phyloP scores from a whole-genome alignment of 2,797 vertebrate genomes.

The Microctenopoma stevenorrisi region DNA sequence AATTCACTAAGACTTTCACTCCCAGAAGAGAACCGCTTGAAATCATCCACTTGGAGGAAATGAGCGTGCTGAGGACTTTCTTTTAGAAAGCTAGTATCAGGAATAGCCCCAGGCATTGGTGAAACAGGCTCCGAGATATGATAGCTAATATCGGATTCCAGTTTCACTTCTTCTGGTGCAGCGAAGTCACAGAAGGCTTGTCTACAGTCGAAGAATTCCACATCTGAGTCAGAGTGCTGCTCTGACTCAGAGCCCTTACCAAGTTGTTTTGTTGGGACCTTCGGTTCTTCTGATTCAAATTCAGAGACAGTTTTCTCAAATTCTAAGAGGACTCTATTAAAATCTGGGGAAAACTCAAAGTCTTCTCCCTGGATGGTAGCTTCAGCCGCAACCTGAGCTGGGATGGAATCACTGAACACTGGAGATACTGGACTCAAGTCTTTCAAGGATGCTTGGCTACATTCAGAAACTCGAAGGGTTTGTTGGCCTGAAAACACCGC shows the following conservation, averaged over 20 bases:
- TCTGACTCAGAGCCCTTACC: conserved; percentile 47
- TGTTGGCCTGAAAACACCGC: conserved; percentile 63
- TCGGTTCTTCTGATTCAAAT: conserved; percentile 38
- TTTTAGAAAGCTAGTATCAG: conserved; percentile 45
- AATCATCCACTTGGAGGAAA: conserved; percentile 56
- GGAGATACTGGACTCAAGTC: conserved; percentile 59
- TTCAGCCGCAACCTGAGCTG: conserved; percentile 31
- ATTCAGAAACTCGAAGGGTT: conserved; percentile 54
- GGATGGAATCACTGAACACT: conserved; percentile 49
- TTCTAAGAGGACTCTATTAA: conserved; percentile 60
- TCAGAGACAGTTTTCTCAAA: conserved; percentile 61
- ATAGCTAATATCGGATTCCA: conserved; percentile 47
- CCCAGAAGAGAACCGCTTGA: conserved; percentile 67
- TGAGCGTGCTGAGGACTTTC: conserved; percentile 21
- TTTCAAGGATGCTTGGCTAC: conserved; percentile 36
- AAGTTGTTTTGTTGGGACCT: not conserved
- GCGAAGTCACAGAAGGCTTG: conserved; percentile 76
- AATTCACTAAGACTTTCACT: conserved; percentile 78
- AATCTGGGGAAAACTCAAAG: conserved; percentile 61
- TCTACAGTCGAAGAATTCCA: conserved; percentile 82
- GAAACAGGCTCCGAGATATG: conserved; percentile 74
- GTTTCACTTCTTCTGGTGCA: conserved; percentile 68
- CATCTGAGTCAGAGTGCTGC: conserved; percentile 69
- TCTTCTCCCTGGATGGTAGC: conserved; percentile 15
- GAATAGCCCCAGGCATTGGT: conserved; percentile 62